A percentile compares a stretch with the other conserved stretches of the same genome.
Conservation (phyloP, 1,140 invertebrate species). For the Acromyrmex echinatior region DNA sequence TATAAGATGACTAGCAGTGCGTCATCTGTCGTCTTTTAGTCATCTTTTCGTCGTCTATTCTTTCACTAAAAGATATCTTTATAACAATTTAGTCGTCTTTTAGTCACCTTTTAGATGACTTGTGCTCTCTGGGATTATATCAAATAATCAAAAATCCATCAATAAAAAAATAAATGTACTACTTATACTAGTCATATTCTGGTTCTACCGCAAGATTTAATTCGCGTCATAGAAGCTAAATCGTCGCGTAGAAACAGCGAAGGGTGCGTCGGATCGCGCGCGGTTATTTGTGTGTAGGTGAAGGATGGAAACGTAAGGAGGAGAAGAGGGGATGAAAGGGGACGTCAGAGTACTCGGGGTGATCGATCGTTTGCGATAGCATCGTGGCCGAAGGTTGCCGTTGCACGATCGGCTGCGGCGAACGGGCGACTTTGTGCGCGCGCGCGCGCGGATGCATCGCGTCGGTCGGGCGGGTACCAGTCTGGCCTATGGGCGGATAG, state of each 20-base stretch:
- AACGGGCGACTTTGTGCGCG: slow-evolving; percentile 12
- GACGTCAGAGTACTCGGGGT: slow-evolving; percentile 24
- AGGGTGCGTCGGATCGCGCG: background rate
- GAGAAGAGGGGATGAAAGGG: slow-evolving; percentile 10
- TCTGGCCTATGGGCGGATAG: slow-evolving; percentile 60
- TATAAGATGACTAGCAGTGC: no score
- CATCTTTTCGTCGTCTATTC: no score
- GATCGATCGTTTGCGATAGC: slow-evolving; percentile 70
- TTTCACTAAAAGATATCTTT: no score
- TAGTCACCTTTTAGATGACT: no score
- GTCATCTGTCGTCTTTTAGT: no score
- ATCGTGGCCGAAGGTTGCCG: slow-evolving; percentile 58
- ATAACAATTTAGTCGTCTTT: no score
- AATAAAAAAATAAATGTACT: background rate
- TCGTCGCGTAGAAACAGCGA: background rate
- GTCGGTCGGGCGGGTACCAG: slow-evolving; percentile 53
- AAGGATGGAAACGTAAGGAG: no score
- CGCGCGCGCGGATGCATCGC: slow-evolving; percentile 43
- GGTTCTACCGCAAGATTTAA: background rate
- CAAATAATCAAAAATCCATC: background rate
- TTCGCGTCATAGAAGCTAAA: background rate
- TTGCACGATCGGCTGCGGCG: background rate
- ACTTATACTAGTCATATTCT: no score
- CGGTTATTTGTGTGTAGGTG: background rate
- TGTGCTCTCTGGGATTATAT: no score